phyloP scores from a whole-genome alignment of 2,113 vertebrate species.

The Chloropsis cyanopogon region DNA sequence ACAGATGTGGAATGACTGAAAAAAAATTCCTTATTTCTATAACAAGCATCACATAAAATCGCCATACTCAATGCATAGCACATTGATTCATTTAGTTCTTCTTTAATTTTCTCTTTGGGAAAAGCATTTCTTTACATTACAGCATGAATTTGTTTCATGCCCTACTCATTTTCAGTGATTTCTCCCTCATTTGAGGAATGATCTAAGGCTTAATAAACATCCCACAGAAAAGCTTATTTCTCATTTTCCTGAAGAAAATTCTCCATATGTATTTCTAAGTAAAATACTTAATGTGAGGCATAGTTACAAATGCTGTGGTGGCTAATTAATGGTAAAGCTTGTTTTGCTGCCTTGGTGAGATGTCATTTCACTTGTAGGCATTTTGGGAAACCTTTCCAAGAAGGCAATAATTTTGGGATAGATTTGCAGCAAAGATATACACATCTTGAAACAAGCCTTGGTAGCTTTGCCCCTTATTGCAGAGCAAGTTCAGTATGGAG shows the following conservation, averaged over 20 bases:
- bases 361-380: neutral
- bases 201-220: constrained; percentile 15
- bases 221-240: neutral
- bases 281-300: neutral
- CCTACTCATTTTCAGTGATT: constrained; percentile 75
- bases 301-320: neutral
- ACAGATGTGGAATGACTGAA: constrained; percentile 59
- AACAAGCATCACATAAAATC: constrained; percentile 76
- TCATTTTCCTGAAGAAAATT: constrained; percentile 17
- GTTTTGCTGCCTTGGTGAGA: constrained; percentile 8
- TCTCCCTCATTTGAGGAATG: constrained; percentile 61
- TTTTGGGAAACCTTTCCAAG: neutral
- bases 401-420: constrained; percentile 7
- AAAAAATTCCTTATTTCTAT: constrained; percentile 63
- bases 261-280: neutral
- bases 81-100: constrained; percentile 77
- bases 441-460: neutral
- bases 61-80: constrained; percentile 71
- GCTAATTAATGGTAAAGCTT: neutral
- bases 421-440: neutral
- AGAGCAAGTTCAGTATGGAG: neutral
- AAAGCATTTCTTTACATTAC: constrained; percentile 78
- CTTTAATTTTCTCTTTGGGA: constrained; percentile 75
- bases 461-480: neutral
- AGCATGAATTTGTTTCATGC: constrained; percentile 79